These are phyloP conservation scores for Cheilosia vulpina DNA, from an alignment of 2,888 invertebrate species.

Conservation along the genomic window DNA sequence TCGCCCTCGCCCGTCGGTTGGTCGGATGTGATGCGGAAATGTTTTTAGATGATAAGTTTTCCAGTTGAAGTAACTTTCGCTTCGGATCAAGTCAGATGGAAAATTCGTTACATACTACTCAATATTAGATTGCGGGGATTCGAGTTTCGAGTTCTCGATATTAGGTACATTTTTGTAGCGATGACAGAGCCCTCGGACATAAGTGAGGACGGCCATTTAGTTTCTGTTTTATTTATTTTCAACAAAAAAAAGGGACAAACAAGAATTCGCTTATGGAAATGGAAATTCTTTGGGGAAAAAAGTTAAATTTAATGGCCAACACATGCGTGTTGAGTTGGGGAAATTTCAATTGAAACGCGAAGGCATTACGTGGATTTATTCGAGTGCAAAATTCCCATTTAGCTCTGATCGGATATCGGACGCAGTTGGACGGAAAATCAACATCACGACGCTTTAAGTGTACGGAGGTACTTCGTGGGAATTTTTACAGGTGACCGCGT, in stretches of 20 bases:
- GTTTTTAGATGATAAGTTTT: conserved; percentile 58
- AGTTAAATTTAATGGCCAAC: background rate
- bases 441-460: background rate
- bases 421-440: conserved; percentile 33
- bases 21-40: conserved; percentile 56
- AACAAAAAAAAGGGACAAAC: background rate
- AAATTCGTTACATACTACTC: conserved; percentile 22
- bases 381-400: conserved; percentile 32
- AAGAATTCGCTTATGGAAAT: conserved; percentile 38
- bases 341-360: conserved; percentile 23
- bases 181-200: conserved; percentile 12
- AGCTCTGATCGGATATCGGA: background rate
- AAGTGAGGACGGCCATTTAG: background rate
- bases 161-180: background rate
- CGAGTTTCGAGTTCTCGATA: background rate
- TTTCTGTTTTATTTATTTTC: conserved; percentile 25
- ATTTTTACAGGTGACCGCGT: conserved; percentile 34
- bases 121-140: background rate
- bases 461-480: background rate
- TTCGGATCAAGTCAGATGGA: conserved; percentile 39
- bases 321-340: conserved; percentile 27
- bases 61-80: conserved; percentile 38
- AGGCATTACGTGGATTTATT: conserved; percentile 1
- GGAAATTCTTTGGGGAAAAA: background rate
- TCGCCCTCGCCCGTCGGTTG: background rate